phyloP scores from a whole-genome alignment of 2,797 vertebrate species.

The Galaxias olidus region DNA sequence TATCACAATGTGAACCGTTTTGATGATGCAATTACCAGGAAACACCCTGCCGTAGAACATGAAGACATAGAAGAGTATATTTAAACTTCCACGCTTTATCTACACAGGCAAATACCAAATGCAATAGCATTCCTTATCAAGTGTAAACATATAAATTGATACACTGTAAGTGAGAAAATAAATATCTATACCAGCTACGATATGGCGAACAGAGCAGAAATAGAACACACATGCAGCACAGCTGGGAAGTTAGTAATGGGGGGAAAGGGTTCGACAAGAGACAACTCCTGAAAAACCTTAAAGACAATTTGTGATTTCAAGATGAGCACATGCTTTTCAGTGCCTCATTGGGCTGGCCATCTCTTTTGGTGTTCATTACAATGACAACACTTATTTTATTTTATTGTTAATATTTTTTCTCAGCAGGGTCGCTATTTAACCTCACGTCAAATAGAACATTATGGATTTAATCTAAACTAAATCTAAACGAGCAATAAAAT shows the following conservation, averaged over 20 bases:
- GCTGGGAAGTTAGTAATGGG: conserved; percentile 47
- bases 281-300: conserved; percentile 8
- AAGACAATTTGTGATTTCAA: background rate
- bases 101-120: no score
- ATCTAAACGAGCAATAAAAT: no score
- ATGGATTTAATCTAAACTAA: no score
- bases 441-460: no score
- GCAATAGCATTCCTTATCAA: no score
- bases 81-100: no score
- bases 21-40: background rate
- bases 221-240: conserved; percentile 18
- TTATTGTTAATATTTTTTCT: no score
- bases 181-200: background rate
- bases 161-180: background rate
- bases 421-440: no score
- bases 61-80: conserved; percentile 1
- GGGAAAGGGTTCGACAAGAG: conserved; percentile 13
- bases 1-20: background rate
- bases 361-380: no score
- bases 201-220: conserved; percentile 19
- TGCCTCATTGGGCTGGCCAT: no score
- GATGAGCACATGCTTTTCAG: background rate
- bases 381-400: no score
- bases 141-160: no score
- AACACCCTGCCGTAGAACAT: conserved; percentile 22